phyloP scores from a whole-genome alignment of 2,888 invertebrate genomes.

The Trachelus tabidus region DNA sequence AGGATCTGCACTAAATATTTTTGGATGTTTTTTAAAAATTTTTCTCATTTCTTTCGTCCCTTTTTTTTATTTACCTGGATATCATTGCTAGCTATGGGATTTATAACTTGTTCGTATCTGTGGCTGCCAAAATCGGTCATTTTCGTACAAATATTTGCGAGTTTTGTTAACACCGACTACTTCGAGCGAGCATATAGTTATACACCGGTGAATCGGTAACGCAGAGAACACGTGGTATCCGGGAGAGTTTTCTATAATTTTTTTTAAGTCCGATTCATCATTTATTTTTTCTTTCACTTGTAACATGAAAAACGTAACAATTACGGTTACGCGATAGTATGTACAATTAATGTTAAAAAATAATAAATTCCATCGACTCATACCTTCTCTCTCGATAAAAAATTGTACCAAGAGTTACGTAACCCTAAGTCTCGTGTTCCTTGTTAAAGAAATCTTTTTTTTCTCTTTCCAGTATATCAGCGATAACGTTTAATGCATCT shows the following conservation, averaged over 20 bases:
- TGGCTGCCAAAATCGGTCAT: neutral
- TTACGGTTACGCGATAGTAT: neutral
- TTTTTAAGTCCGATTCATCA: neutral
- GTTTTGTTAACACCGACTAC: neutral
- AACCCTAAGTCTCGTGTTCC: neutral
- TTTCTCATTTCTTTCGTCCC: neutral
- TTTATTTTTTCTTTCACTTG: neutral
- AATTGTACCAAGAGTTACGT: neutral
- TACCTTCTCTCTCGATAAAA: neutral
- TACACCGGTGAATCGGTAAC: neutral
- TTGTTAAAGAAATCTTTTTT: neutral
- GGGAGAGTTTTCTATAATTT: neutral
- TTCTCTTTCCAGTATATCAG: neutral
- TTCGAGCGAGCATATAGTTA: neutral
- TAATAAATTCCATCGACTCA: neutral
- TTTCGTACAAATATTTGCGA: neutral
- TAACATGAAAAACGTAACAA: neutral
- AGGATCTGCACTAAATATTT: neutral
- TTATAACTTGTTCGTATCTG: neutral
- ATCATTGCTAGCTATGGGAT: neutral
- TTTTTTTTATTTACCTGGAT: neutral
- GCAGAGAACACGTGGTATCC: neutral
- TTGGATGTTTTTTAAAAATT: neutral
- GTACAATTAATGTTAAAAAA: neutral
- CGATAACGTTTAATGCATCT: neutral